A percentile compares a stretch with the other conserved stretches of the same genome.
Conservation (phyloP, 2,888 invertebrate genomes). For the Chirona hameri region DNA sequence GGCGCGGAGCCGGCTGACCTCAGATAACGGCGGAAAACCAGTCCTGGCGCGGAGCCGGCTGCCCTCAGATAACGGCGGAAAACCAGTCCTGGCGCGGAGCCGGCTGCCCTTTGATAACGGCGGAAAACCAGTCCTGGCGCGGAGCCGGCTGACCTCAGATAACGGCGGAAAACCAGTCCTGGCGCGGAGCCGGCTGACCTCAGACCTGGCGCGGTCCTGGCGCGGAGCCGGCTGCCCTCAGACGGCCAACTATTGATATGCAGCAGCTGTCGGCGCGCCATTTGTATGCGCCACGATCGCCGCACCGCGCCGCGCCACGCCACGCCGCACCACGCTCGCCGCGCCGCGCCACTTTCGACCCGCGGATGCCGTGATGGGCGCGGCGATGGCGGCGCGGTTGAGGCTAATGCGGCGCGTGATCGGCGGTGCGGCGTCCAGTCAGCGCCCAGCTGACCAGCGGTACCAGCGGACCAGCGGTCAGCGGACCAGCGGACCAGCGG, state of each 20-base stretch:
- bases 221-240: too few species aligned
- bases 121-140: too few species aligned
- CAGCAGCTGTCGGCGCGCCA: slow-evolving; percentile 1
- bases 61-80: too few species aligned
- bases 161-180: not conserved
- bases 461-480: too few species aligned
- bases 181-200: not conserved
- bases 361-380: not conserved
- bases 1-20: too few species aligned
- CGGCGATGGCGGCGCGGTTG: not conserved
- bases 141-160: too few species aligned
- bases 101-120: not conserved
- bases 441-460: not conserved
- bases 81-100: not conserved
- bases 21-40: too few species aligned
- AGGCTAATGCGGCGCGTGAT: not conserved
- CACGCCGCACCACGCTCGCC: not conserved
- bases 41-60: too few species aligned
- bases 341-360: not conserved
- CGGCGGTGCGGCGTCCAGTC: not conserved
- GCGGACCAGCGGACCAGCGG: too few species aligned
- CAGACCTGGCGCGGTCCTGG: too few species aligned
- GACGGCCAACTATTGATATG: not conserved
- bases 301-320: not conserved
- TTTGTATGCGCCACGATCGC: not conserved